A percentile compares a stretch with the other conserved stretches of the same genome.
Conservation (phyloP, 2,888 invertebrate species). For the Congeria kusceri region DNA sequence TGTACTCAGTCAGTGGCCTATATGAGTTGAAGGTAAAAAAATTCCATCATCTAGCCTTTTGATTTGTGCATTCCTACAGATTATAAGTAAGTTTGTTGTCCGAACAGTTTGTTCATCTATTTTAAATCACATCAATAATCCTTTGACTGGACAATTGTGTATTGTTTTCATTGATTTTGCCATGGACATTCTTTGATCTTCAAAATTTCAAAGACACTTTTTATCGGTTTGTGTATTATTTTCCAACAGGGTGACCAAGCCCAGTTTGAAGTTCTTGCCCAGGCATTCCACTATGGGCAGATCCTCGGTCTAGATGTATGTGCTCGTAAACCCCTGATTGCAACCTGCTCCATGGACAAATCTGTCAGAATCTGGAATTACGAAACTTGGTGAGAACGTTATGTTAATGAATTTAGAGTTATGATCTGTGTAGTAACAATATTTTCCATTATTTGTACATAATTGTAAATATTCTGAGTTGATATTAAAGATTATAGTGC, state of each 20-base stretch:
- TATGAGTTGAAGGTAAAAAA: too few relatives aligned
- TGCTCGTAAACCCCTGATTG: slow-evolving; percentile 95
- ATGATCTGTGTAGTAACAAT: neutral
- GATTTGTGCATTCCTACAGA: too few relatives aligned
- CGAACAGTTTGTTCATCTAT: too few relatives aligned
- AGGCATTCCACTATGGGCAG: slow-evolving; percentile 90
- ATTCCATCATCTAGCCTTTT: too few relatives aligned
- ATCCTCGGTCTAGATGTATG: slow-evolving; percentile 94
- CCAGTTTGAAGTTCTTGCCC: slow-evolving; percentile 83
- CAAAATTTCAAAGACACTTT: neutral
- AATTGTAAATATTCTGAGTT: too few relatives aligned
- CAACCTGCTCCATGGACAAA: slow-evolving; percentile 93
- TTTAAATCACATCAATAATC: too few relatives aligned
- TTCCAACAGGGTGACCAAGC: slow-evolving; percentile 81
- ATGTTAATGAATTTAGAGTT: neutral
- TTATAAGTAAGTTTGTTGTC: too few relatives aligned
- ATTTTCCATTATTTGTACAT: too few relatives aligned
- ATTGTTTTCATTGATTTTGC: neutral
- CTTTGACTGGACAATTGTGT: too few relatives aligned
- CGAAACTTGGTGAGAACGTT: slow-evolving; percentile 88
- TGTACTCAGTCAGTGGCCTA: too few relatives aligned
- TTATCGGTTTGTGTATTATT: too few relatives aligned
- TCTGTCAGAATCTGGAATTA: slow-evolving; percentile 97
- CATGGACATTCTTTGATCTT: neutral
- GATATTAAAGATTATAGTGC: too few relatives aligned